Conservation (phyloP, 2,113 vertebrate genomes). For the Polypterus senegalus region DNA sequence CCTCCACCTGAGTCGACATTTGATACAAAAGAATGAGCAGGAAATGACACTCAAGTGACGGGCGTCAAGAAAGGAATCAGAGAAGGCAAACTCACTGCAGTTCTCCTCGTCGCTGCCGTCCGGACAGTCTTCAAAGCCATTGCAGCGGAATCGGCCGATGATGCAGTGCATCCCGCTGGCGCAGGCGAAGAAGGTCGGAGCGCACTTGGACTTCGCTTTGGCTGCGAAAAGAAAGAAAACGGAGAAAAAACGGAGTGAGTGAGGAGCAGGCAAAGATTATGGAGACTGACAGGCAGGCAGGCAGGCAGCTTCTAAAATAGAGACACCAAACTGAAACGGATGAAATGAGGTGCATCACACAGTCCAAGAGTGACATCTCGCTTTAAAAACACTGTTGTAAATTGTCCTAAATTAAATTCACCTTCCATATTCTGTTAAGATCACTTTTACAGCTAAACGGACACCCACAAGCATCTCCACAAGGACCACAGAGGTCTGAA, state of each 20-base stretch:
- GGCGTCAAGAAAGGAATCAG: too few species aligned
- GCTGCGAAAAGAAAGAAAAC: slow-evolving; percentile 39
- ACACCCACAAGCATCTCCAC: too few species aligned
- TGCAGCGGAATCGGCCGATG: slow-evolving; percentile 90
- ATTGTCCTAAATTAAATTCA: too few species aligned
- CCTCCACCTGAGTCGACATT: too few species aligned
- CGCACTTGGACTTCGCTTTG: slow-evolving; percentile 79
- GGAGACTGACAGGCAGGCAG: background rate
- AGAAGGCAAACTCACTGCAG: slow-evolving; percentile 74
- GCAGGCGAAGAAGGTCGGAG: slow-evolving; percentile 83
- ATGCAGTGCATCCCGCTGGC: slow-evolving; percentile 89
- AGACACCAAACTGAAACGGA: accelerated
- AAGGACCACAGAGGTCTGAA: too few species aligned
- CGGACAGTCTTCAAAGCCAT: slow-evolving; percentile 86
- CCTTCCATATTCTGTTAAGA: too few species aligned
- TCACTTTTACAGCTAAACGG: too few species aligned
- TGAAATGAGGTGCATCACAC: too few species aligned
- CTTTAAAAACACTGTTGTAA: too few species aligned
- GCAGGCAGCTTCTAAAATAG: slow-evolving; percentile 6
- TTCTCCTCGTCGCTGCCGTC: slow-evolving; percentile 92
- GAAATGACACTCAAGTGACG: too few species aligned
- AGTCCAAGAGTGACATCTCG: too few species aligned
- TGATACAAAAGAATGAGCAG: too few species aligned
- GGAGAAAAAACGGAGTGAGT: background rate
- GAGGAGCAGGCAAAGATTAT: background rate